These are phyloP conservation scores for Mormyrops boulengeri DNA, from an alignment of 2,797 vertebrate genomes.

Conservation along the genomic window DNA sequence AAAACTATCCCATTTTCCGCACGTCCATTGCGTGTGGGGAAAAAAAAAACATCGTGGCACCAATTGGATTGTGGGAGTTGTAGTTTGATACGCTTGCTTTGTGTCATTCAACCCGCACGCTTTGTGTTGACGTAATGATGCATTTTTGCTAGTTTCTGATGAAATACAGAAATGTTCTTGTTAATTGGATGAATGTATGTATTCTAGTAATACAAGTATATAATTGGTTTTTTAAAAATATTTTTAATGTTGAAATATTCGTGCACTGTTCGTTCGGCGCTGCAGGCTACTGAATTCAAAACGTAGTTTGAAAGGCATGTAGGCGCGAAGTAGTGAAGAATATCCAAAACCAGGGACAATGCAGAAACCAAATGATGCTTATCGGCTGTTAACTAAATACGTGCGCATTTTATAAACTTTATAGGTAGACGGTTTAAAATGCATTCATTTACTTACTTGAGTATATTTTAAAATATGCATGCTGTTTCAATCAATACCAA, in stretches of 20 bases:
- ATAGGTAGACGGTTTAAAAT: neutral
- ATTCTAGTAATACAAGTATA: neutral
- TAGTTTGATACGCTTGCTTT: conserved; percentile 50
- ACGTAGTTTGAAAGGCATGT: neutral
- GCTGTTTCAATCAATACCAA: neutral
- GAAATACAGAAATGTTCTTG: neutral
- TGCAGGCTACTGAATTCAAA: neutral
- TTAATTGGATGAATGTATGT: neutral
- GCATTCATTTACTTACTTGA: neutral
- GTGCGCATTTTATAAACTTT: neutral
- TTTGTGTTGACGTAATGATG: neutral
- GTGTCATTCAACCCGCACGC: neutral
- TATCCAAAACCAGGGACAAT: neutral
- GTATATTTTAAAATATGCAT: neutral
- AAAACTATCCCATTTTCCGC: neutral
- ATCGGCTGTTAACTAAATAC: neutral
- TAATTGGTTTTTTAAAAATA: neutral
- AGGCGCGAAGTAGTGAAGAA: conserved; percentile 1
- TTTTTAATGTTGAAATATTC: neutral
- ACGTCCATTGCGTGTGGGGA: neutral
- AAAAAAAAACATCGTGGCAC: neutral
- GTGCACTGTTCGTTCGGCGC: neutral
- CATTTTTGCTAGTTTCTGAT: conserved; percentile 5
- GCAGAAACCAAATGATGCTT: conserved; percentile 4
- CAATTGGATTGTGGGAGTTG: conserved; percentile 68